These are phyloP conservation scores for Chrysina gloriosa DNA, from an alignment of 2,888 invertebrate genomes.

Conservation along the genomic window DNA sequence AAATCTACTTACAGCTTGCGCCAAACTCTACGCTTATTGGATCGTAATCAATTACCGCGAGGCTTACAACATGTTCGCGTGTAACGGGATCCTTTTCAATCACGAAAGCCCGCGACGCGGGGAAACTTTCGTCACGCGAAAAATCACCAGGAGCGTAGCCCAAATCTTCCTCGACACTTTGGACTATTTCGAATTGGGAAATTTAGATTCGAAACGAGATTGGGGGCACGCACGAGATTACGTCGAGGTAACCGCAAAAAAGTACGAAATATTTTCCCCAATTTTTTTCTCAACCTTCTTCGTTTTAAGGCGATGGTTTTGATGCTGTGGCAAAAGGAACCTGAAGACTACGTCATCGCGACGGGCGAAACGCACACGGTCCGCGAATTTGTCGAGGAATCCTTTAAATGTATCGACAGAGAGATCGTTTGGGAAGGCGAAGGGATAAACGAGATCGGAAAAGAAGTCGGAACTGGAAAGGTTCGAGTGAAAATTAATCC, in stretches of 20 bases:
- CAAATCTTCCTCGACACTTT: slow-evolving; percentile 93
- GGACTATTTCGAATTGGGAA: slow-evolving; percentile 89
- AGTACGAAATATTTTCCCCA: neutral
- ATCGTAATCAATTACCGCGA: slow-evolving; percentile 96
- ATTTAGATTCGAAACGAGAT: slow-evolving; percentile 94
- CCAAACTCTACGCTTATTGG: slow-evolving; percentile 96
- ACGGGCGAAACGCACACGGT: slow-evolving; percentile 96
- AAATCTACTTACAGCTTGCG: slow-evolving; percentile 83
- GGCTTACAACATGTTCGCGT: slow-evolving; percentile 94
- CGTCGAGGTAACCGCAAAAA: slow-evolving; percentile 79
- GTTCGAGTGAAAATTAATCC: slow-evolving; percentile 90
- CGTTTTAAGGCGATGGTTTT: slow-evolving; percentile 90
- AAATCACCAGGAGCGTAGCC: slow-evolving; percentile 96
- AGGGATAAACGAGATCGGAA: slow-evolving; percentile 85
- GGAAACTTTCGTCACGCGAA: slow-evolving; percentile 98
- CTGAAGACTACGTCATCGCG: slow-evolving; percentile 98
- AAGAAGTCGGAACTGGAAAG: slow-evolving; percentile 74
- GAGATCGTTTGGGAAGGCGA: slow-evolving; percentile 89
- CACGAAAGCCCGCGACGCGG: slow-evolving; percentile 96
- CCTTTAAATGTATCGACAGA: slow-evolving; percentile 86
- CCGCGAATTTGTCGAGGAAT: slow-evolving; percentile 92
- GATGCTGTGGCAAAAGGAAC: slow-evolving; percentile 92
- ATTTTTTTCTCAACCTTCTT: neutral
- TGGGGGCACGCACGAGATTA: slow-evolving; percentile 99
- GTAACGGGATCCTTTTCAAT: slow-evolving; percentile 96